phyloP scores from a whole-genome alignment of 2,888 invertebrate species.

The Idaea aversata region DNA sequence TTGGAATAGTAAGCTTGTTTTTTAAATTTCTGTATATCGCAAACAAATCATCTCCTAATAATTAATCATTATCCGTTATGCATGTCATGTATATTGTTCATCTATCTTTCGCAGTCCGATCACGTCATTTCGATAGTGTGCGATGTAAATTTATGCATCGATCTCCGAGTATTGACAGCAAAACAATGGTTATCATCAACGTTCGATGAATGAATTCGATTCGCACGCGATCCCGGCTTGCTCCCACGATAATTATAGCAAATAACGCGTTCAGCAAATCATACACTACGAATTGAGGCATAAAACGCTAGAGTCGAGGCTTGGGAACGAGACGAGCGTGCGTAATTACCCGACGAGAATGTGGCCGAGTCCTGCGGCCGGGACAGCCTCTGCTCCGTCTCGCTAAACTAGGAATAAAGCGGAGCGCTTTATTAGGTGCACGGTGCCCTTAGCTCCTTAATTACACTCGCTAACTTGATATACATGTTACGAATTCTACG shows the following conservation, averaged over 20 bases:
- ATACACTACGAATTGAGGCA: conserved; percentile 74
- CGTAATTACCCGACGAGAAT: conserved; percentile 77
- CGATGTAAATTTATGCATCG: conserved; percentile 12
- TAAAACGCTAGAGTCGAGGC: conserved; percentile 70
- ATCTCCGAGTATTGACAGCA: conserved; percentile 25
- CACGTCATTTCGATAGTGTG: not conserved
- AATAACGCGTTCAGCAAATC: conserved; percentile 72
- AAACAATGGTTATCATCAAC: conserved; percentile 47
- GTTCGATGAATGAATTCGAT: conserved; percentile 48
- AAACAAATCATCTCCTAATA: not conserved
- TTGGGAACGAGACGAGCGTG: conserved; percentile 71
- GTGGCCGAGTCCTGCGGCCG: conserved; percentile 69
- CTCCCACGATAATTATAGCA: conserved; percentile 74
- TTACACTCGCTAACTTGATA: conserved; percentile 65
- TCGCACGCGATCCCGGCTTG: conserved; percentile 53
- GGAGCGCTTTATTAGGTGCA: no score
- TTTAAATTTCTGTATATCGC: not conserved
- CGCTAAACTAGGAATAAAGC: conserved; percentile 71
- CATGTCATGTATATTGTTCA: not conserved
- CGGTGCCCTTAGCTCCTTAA: conserved; percentile 67
- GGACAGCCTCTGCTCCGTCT: conserved; percentile 46
- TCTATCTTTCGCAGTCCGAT: not conserved
- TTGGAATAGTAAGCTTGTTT: not conserved
- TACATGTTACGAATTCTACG: conserved; percentile 52
- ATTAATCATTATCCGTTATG: not conserved